These are phyloP conservation scores for Drosophila pseudotakahashii DNA, from an alignment of 2,888 invertebrate genomes.

Conservation along the genomic window DNA sequence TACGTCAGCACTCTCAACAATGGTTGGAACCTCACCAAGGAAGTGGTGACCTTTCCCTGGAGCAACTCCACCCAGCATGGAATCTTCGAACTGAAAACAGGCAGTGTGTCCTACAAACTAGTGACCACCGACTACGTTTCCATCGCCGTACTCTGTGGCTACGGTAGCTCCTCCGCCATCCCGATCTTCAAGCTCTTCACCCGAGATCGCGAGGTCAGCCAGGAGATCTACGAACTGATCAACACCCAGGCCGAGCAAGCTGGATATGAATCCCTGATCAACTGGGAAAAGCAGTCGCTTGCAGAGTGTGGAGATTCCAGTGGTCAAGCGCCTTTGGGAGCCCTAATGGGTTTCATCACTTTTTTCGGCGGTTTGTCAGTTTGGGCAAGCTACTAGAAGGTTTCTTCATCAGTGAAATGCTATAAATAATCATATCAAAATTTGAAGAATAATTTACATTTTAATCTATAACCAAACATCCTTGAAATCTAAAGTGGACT, in stretches of 20 bases:
- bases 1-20: constrained; percentile 54
- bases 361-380: not conserved
- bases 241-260: constrained; percentile 18
- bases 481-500: too few species aligned
- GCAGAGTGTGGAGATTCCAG: constrained; percentile 45
- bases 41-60: constrained; percentile 63
- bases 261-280: constrained; percentile 34
- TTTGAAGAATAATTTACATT: too few species aligned
- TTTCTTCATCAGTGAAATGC: not conserved
- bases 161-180: constrained; percentile 43
- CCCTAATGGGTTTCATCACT: not conserved
- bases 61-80: constrained; percentile 50
- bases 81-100: constrained; percentile 40
- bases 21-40: constrained; percentile 28
- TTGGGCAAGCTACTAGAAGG: not conserved
- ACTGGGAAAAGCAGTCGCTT: constrained; percentile 51
- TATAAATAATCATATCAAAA: not conserved
- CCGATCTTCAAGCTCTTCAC: constrained; percentile 61
- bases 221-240: constrained; percentile 2
- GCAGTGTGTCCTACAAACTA: constrained; percentile 55
- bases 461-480: too few species aligned
- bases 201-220: constrained; percentile 36
- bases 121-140: constrained; percentile 31
- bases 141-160: constrained; percentile 57
- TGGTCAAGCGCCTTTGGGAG: not conserved